Conservation (phyloP, 92 coral and sea anemone genomes). For the Plumapathes pennacea region DNA sequence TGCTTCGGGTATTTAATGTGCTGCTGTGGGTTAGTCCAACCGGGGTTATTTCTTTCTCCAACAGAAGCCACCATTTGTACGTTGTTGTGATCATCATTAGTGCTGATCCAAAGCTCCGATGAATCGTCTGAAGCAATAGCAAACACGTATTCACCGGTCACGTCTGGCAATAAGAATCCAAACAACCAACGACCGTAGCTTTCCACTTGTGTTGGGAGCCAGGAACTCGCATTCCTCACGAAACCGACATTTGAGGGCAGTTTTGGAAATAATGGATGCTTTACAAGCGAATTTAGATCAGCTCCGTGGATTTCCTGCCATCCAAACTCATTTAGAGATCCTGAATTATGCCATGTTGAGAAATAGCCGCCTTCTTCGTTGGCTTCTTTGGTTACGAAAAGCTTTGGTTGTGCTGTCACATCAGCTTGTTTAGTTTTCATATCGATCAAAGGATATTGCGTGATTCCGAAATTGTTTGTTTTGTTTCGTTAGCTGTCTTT, state of each 20-base stretch:
- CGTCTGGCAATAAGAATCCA: slow-evolving; percentile 31
- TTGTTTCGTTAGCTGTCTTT: no score
- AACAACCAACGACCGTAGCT: slow-evolving; percentile 51
- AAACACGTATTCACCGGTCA: slow-evolving; percentile 32
- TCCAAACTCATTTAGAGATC: slow-evolving; percentile 16
- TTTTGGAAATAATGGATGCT: slow-evolving; percentile 49
- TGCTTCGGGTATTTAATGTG: slow-evolving; percentile 32
- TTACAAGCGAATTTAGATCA: slow-evolving; percentile 21
- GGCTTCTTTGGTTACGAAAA: no score
- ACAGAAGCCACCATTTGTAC: slow-evolving; percentile 23
- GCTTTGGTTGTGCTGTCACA: no score
- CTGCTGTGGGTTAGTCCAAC: slow-evolving; percentile 39
- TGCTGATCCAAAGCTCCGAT: slow-evolving; percentile 53
- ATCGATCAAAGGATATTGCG: no score
- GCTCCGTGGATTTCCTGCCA: slow-evolving; percentile 35
- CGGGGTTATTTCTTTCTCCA: slow-evolving; percentile 11
- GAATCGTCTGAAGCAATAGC: slow-evolving; percentile 59
- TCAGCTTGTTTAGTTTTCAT: no score
- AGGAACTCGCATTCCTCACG: background rate
- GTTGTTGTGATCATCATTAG: slow-evolving; percentile 26
- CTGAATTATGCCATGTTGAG: no score
- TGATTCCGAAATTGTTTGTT: no score
- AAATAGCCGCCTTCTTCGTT: no score
- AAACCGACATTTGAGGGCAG: slow-evolving; percentile 19
- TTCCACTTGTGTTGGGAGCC: background rate